Evolutionary conservation across 92 coral and sea anemone species (phyloP), one percentile per base, ranked within the genome.

Genomic region (Porites rus): DNA sequence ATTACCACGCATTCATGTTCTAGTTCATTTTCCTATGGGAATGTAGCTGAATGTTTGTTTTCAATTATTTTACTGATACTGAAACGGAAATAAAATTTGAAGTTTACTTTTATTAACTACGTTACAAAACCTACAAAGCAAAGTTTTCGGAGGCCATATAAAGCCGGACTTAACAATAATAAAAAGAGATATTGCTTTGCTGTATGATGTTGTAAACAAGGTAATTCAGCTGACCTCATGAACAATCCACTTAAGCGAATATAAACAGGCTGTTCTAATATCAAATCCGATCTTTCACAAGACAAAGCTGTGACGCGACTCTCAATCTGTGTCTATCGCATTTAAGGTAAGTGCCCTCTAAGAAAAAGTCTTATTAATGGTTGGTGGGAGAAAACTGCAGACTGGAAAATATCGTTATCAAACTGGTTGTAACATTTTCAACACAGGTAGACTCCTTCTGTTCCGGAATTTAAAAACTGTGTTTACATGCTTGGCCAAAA

Each of bases 191-290:
- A 80, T 80, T 69, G 50, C 58, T 16, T 67, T 66, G 4, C 43
- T 80, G 66, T 9, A 69, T 10, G 11, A 38, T 21, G 76, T 21
- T 80, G 46, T 80, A 53, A 69, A 68, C 76, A 80, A 61, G 76
- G 69, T 72, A 51, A 10, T 62, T 25, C 46, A 59, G 54, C 38
- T 68, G 50, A 79, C 73, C 59, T 19, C 73, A 51, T 65, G 50
- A 53, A 24, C 20, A 52, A 17, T 1, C 21, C 51, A 69, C 84
- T 51, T 22, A 68, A 54, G 65, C 76, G 56, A 80, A 80, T 80
- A 69, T 80, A 54, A 9, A 51, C 52, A 38, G 46, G 46, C 46
- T 38, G 66, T 53, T 80, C 85, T 80, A 80, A 80, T 80, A 68
- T 80, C 85, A 14, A 56, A 38, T 38, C 46, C 61, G 4, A 53